These are phyloP conservation scores for Mobula birostris DNA, from an alignment of 2,113 vertebrate species.

Conservation along the genomic window DNA sequence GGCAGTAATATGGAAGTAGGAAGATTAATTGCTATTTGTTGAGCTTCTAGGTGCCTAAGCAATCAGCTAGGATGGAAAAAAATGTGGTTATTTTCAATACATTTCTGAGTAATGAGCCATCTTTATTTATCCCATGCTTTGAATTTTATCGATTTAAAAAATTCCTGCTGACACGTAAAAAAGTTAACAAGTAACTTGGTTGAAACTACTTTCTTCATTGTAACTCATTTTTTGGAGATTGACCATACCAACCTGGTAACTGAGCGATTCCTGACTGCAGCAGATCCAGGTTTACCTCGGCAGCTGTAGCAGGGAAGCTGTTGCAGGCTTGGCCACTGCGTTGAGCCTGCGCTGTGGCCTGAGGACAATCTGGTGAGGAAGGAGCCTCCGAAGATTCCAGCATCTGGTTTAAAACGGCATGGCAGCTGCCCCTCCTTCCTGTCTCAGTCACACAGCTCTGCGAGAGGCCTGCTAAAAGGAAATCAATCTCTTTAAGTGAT, in stretches of 20 bases:
- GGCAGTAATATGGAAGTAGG: too few relatives aligned
- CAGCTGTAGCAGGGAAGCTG: constrained; percentile 48
- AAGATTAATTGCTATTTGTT: too few relatives aligned
- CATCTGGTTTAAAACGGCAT: neutral
- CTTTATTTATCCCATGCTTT: neutral
- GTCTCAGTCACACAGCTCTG: neutral
- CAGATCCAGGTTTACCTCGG: constrained; percentile 59
- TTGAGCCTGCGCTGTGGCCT: neutral
- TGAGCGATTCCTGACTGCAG: constrained; percentile 59
- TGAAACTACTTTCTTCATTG: neutral
- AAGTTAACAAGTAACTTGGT: neutral
- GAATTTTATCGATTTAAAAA: neutral
- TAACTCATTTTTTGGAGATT: neutral
- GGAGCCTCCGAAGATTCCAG: neutral
- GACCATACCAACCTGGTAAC: constrained; percentile 58
- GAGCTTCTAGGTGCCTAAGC: neutral
- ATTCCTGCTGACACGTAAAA: neutral
- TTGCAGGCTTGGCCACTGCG: neutral
- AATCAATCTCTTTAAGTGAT: neutral
- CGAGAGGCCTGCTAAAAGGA: neutral
- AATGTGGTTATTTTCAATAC: too few relatives aligned
- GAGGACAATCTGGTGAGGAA: neutral
- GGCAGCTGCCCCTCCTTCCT: constrained; percentile 22
- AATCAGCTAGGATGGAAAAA: neutral
- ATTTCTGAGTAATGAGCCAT: neutral